Conservation (phyloP, 2,113 vertebrate genomes). For the Anas platyrhynchos region DNA sequence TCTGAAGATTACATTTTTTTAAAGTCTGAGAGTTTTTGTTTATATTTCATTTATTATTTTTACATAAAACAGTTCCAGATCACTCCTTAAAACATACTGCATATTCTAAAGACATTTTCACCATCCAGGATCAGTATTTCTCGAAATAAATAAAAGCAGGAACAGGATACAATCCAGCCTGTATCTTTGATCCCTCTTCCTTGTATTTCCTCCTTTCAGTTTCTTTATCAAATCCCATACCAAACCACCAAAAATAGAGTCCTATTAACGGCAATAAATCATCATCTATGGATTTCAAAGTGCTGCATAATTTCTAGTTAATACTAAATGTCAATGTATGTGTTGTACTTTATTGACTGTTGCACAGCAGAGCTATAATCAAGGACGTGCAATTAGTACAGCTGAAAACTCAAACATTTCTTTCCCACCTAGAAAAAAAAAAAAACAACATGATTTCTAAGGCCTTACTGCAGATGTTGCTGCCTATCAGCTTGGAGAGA, state of each 20-base stretch:
- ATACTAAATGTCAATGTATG: neutral
- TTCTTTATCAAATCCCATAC: neutral
- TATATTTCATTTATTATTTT: neutral
- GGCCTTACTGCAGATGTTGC: neutral
- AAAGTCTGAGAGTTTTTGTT: neutral
- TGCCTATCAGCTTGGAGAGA: neutral
- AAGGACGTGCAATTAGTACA: neutral
- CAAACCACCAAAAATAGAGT: neutral
- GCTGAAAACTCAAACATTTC: neutral
- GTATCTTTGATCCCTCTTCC: neutral
- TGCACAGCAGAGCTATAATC: neutral
- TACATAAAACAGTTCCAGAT: neutral
- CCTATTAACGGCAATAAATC: neutral
- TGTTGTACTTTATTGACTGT: neutral
- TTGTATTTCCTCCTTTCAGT: neutral
- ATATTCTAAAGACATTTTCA: neutral
- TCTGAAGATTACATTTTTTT: neutral
- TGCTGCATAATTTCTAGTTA: neutral
- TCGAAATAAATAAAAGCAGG: neutral
- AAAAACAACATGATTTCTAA: neutral
- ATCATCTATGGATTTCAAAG: neutral
- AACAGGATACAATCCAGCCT: neutral
- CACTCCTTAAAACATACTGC: neutral
- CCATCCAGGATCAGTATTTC: neutral
- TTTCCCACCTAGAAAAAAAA: neutral